phyloP scores from a whole-genome alignment of 2,888 invertebrate species.

The Fragum sueziense region DNA sequence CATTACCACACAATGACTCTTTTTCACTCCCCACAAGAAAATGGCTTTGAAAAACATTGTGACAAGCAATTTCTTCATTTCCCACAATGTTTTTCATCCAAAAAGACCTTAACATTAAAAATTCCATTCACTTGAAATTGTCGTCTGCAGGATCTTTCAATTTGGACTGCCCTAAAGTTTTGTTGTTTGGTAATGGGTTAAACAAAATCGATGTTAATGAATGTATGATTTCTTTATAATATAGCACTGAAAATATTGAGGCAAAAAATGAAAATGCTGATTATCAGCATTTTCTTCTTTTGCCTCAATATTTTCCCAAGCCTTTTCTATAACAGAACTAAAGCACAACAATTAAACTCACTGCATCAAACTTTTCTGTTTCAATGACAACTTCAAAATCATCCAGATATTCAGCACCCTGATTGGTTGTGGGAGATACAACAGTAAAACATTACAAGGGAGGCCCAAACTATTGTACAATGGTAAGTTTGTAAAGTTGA shows the following conservation, averaged over 20 bases:
- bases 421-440: no score
- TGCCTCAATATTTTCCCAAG: no score
- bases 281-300: constrained; percentile 2
- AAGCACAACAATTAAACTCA: constrained; percentile 42
- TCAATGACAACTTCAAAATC: constrained; percentile 62
- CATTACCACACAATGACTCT: not conserved
- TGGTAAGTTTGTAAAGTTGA: no score
- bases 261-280: not conserved
- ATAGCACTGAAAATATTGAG: not conserved
- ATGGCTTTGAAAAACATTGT: not conserved
- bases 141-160: not conserved
- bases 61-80: not conserved
- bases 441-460: no score
- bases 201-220: no score
- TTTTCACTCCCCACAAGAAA: not conserved
- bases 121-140: not conserved
- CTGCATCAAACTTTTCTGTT: constrained; percentile 46
- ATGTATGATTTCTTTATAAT: no score
- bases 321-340: no score
- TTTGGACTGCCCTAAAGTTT: not conserved
- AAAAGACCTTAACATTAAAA: not conserved
- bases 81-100: not conserved
- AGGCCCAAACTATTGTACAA: no score
- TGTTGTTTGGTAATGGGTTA: not conserved
- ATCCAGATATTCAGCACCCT: constrained; percentile 35